Conservation (phyloP, 2,888 invertebrate genomes). For the Polydrusus cervinus region DNA sequence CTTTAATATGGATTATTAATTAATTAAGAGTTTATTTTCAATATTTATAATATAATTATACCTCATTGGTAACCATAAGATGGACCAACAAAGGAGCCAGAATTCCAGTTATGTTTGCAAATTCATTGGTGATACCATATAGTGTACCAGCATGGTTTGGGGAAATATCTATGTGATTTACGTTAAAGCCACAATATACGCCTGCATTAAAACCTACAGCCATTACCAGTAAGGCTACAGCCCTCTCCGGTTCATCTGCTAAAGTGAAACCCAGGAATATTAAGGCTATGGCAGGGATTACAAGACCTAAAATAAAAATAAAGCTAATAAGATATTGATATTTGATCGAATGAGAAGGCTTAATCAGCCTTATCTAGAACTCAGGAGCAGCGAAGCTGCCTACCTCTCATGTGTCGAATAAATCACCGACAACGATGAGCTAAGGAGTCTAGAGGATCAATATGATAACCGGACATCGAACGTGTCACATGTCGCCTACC, state of each 20-base stretch:
- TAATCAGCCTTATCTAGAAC: too few species aligned
- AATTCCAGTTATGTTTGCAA: constrained; percentile 85
- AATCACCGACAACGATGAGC: too few species aligned
- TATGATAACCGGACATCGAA: too few species aligned
- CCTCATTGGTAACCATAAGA: constrained; percentile 80
- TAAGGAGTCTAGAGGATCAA: too few species aligned
- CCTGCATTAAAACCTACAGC: constrained; percentile 86
- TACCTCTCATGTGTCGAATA: too few species aligned
- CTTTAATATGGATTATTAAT: too few species aligned
- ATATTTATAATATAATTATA: too few species aligned
- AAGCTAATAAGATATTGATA: too few species aligned
- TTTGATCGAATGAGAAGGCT: too few species aligned
- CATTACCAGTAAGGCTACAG: constrained; percentile 79
- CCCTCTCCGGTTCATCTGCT: constrained; percentile 72
- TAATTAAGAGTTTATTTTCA: too few species aligned
- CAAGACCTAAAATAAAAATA: constrained; percentile 66
- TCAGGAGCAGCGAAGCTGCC: too few species aligned
- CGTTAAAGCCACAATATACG: constrained; percentile 83
- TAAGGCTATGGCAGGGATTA: constrained; percentile 80
- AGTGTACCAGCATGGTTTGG: constrained; percentile 88
- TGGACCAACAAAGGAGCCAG: constrained; percentile 85
- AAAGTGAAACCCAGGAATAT: constrained; percentile 75
- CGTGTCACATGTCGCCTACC: too few species aligned
- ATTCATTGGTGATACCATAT: constrained; percentile 89
- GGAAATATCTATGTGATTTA: constrained; percentile 89